Base-by-base conservation (phyloP, 2,888 invertebrate genomes). In the Ceraclea dissimilis region DNA sequence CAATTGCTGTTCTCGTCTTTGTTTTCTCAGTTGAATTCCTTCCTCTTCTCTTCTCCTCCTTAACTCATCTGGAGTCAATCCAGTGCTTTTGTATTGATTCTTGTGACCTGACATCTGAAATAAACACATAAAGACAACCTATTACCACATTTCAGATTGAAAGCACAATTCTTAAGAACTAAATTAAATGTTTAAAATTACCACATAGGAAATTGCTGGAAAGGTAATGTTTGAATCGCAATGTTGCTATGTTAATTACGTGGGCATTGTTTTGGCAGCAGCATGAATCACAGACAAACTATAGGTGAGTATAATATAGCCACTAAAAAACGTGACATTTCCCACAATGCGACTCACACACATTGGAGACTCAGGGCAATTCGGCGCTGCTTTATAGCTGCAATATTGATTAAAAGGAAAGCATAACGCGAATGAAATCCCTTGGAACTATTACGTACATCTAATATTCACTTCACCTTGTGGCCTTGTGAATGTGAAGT, bases 1-100 rank as follows among this genome's bases (percentile, higher is more conserved):
- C 34, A 96, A 75, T 71, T 96, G 96, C 69, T 94, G 93, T 71
- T 97, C 97, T 60, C 96, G 78, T 73, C 96, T 96, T 67, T 93
- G 93, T 79, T 97, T 97, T 52, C 97, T 78, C 50, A 98, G 78
- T 68, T 97, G 96, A 22, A 98, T 90, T 21, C 96, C 96, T 72
- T 96, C 96, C 67, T 98, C 97, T 71, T 97, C 97, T 44, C 97
- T 80, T 43, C 96, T 79, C 52, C 96, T 83, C 50, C 97, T 82
- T 65, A 96, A 78, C 73, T 97, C 96, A 63, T 94, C 89, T 2
- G 93, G 90, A 73, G 95, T 94, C 64, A 94, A 75, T 1, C 91
- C 93, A 62, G 85, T 85, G 79, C 95, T 95, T 84, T 97, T 96
- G 71, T 96, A 97, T 66, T 93, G 87, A 74, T 90, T 86, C 71